Percentiles rank a stretch among this genome's conserved stretches.
Conservation (phyloP, 2,888 invertebrate species). For the Isoperla grammatica region DNA sequence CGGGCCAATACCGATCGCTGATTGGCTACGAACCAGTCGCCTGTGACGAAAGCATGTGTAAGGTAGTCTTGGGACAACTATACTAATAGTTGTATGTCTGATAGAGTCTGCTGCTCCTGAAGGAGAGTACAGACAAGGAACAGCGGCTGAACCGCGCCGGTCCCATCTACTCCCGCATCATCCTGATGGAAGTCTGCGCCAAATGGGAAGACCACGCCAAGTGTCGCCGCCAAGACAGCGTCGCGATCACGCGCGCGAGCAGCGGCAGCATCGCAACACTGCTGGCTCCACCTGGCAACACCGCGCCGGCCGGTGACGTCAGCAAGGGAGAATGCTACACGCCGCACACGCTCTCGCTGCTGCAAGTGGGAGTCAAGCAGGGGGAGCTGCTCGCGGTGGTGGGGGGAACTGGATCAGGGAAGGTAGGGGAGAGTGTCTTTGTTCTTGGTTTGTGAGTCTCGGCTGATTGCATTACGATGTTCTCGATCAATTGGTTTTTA, state of each 20-base stretch:
- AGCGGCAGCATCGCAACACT: too few species aligned
- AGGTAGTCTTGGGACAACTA: too few species aligned
- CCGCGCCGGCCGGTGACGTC: too few species aligned
- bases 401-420: constrained; percentile 20
- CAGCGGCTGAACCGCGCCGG: not conserved
- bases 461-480: too few species aligned
- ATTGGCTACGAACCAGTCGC: too few species aligned
- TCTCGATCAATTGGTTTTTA: too few species aligned
- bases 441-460: not conserved
- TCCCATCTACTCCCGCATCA: constrained; percentile 14
- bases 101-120: not conserved
- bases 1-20: too few species aligned
- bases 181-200: constrained; percentile 10
- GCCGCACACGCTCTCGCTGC: not conserved
- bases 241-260: too few species aligned
- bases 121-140: not conserved
- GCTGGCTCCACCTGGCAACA: too few species aligned
- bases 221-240: not conserved
- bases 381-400: constrained; percentile 20
- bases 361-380: constrained; percentile 17
- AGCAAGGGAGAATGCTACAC: not conserved
- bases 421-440: constrained; percentile 6
- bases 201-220: constrained; percentile 11
- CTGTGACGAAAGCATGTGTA: too few species aligned
- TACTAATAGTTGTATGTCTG: too few species aligned